Base-by-base conservation (phyloP, 64 coral and sea anemone species). In the Orbicella faveolata region DNA sequence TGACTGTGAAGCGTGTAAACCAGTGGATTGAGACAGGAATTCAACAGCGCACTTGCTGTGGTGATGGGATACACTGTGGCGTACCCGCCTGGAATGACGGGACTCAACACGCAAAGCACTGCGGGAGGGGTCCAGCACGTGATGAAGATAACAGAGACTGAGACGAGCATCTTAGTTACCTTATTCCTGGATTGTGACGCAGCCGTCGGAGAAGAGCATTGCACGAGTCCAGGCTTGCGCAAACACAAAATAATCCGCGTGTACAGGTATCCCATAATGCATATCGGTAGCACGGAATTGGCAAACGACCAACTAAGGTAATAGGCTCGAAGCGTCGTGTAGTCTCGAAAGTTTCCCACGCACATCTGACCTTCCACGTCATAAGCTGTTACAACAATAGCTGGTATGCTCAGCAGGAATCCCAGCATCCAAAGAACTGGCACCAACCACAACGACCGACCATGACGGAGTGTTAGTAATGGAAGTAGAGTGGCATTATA, bases 1-100 rank as follows among this genome's bases (percentile, higher is more conserved):
- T 84, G 75, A 74, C 90, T 92, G 18, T 92, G 90, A 23, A 92
- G 68, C 2, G 90, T 79, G 33, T 92, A 92, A 3, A 92, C 74
- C 19, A 92, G 53, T 17, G 90, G 90, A 54, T 92, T 92, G 3
- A 92, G 37, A 25, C 61, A 70, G 6, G 75, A 87, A 79, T 92
- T 92, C 26, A 92, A 54, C 19, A 87, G 75, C 1, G 86, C 84
- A 4, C 84, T 76, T 23, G 76, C 39, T 18, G 48, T 34, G 19
- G 63, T 35, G 6, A 68, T 63, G 16, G 35, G 25, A 26, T 80
- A 12, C 0, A 92, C 59, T 23, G 61, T 68, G n/a, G 30, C 51
- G 6, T 84, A 82, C 2, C 41, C 90, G 17, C 61, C 63, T 23
- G 74, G 61, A 48, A 66, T 86, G 52, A 87, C 39, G 20, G 77